Base-by-base conservation (phyloP, 2,888 invertebrate species). In the Phengaris arion region DNA sequence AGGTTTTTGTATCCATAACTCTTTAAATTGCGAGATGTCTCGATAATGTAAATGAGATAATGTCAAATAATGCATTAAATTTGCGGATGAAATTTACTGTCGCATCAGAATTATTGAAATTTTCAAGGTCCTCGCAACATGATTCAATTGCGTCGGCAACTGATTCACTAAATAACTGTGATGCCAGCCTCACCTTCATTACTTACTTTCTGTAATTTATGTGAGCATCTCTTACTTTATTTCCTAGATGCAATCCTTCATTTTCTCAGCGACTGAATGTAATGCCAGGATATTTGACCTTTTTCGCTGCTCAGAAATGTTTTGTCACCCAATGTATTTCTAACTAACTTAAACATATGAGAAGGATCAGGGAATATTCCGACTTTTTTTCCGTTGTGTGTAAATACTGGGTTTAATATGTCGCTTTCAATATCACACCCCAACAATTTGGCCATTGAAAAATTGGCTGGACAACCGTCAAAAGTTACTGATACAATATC, bases 311-410 rank as follows among this genome's bases (percentile, higher is more conserved):
- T n/a, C n/a, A n/a, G n/a, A n/a, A n/a, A n/a, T n/a, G n/a, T n/a
- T n/a, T n/a, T 74, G 10, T 74, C 68, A 10, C 51, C 75, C 46
- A 78, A 77, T 9, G 76, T 74, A 59, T 79, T 79, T n/a, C 78
- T 74, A 7, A 79, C 75, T 55, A 79, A 74, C 77, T 79, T 79
- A 15, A 79, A 52, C 76, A 77, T 77, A 51, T 79, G 76, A 13
- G 74, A 75, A 5, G 76, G 77, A 46, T 79, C 79, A 45, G 64
- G 5, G 12, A 64, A 35, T 35, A 64, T 22, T 10, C 10, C 64
- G 35, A 64, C 9, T n/a, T 22, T 64, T 64, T 64, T 64, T 35
- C 12, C 64, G 8, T 64, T 64, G 35, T 64, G 35, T 10, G 35
- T 10, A 35, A 64, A 10, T 9, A 64, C n/a, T 10, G 64, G 64